phyloP scores from a whole-genome alignment of 2,888 invertebrate species.

The Hemithea aestivaria region DNA sequence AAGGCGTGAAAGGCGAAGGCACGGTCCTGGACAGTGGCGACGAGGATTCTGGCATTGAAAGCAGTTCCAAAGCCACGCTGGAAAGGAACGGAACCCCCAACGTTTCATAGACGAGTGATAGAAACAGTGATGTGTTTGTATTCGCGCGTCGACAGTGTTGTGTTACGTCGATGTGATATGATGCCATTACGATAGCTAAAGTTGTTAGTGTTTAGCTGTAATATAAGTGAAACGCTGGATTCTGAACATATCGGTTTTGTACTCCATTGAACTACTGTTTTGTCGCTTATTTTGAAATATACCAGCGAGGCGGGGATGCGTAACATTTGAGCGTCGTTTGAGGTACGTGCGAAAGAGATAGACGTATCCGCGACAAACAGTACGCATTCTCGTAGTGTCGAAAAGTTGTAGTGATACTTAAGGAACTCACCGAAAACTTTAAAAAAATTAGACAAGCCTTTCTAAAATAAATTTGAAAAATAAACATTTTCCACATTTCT shows the following conservation, averaged over 20 bases:
- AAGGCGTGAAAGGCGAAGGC: conserved; percentile 76
- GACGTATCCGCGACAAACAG: too few species aligned
- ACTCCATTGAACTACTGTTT: not conserved
- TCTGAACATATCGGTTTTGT: conserved; percentile 24
- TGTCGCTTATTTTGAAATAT: too few species aligned
- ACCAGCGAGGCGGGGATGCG: too few species aligned
- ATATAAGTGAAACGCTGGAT: conserved; percentile 13
- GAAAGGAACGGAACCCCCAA: conserved; percentile 64
- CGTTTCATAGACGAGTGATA: conserved; percentile 41
- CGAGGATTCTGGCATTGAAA: conserved; percentile 83
- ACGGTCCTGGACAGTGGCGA: conserved; percentile 82
- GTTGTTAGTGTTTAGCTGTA: conserved; percentile 19
- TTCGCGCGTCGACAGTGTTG: conserved; percentile 8
- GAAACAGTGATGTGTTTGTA: not conserved
- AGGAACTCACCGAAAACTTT: too few species aligned
- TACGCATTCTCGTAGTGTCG: too few species aligned
- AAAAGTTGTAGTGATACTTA: too few species aligned
- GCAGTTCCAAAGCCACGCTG: conserved; percentile 78
- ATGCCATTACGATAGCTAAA: conserved; percentile 39
- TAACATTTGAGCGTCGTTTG: too few species aligned
- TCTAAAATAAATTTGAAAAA: too few species aligned
- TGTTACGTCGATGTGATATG: conserved; percentile 22
- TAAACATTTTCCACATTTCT: too few species aligned
- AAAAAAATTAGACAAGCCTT: too few species aligned
- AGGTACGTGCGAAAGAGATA: too few species aligned